Base-by-base conservation (phyloP, 2,888 invertebrate species). In the Pseudococcus viburni region DNA sequence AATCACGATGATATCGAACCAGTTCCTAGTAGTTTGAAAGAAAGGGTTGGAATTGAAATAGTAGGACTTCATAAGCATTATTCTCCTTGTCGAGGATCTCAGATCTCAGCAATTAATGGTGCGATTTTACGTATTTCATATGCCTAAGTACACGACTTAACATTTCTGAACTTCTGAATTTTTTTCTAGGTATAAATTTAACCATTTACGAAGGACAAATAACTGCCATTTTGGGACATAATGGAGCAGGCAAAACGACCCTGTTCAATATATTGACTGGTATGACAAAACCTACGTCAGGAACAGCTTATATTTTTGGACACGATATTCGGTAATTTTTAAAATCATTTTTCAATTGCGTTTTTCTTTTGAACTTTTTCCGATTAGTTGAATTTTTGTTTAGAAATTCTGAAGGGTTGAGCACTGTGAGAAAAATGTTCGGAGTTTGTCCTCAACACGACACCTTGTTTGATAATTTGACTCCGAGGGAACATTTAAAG, bases 361-460 rank as follows among this genome's bases (percentile, higher is more conserved):
- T 85, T 84, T 73, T 11, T 17, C 17, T 55, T 42, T 33, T 7
- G 19, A 1, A 68, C 33, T 84, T 26, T 77, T 59, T 33, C 89
- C n/a, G 85, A 33, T 64, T 6, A 39, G 46, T 39, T 86, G 19
- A 68, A 42, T 42, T 42, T 42, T 42, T 83, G 84, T 83, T 59
- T 64, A 85, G 89, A 89, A 89, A 89, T 17, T 59, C 85, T 84
- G 85, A 88, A 77, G 77, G 88, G 80, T 73, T 89, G 11, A 89
- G 55, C 48, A 87, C 87, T 46, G 89, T 88, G 8, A 87, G 89
- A 48, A 90, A 94, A 90, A 96, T 96, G 95, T 96, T 95, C 0
- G 97, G 97, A 0, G 95, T 97, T 8, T 97, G 97, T 91, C 96
- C 96, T 0, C 97, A 97, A 91, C 96, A 96, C 90, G 96, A 97